Conservation (phyloP, 2,113 vertebrate species). For the Micronycteris hirsuta region DNA sequence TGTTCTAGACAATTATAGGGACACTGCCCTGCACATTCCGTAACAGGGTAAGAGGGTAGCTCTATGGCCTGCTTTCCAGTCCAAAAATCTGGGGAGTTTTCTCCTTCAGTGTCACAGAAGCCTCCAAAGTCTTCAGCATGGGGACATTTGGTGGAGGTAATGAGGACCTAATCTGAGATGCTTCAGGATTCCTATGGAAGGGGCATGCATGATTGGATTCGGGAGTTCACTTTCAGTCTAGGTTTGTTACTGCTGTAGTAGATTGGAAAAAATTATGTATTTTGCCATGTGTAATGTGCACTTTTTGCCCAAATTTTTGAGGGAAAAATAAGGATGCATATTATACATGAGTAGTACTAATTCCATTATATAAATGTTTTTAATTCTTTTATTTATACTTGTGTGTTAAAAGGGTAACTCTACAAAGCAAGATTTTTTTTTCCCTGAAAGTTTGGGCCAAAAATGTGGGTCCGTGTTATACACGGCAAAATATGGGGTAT, state of each 20-base stretch:
- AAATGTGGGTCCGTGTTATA: no score
- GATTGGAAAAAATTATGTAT: not conserved
- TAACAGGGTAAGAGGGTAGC: not conserved
- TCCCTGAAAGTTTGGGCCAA: no score
- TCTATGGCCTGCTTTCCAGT: not conserved
- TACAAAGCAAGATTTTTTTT: no score
- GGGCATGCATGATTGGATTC: not conserved
- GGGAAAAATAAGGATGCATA: no score
- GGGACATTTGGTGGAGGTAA: not conserved
- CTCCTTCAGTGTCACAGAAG: not conserved
- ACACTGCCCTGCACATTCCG: not conserved
- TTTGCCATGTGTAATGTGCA: no score
- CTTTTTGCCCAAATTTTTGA: no score
- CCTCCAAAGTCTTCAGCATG: not conserved
- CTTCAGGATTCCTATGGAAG: not conserved
- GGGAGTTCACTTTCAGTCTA: not conserved
- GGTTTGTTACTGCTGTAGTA: not conserved
- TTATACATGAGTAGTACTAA: no score
- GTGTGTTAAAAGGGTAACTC: no score
- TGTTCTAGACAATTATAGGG: not conserved
- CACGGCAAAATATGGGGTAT: no score
- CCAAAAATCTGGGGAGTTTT: not conserved
- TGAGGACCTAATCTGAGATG: not conserved
- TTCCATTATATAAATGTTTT: no score
- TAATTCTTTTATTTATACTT: no score